Evolutionary conservation across 2,113 vertebrate genomes (phyloP).

Genomic region (Monopterus albus): DNA sequence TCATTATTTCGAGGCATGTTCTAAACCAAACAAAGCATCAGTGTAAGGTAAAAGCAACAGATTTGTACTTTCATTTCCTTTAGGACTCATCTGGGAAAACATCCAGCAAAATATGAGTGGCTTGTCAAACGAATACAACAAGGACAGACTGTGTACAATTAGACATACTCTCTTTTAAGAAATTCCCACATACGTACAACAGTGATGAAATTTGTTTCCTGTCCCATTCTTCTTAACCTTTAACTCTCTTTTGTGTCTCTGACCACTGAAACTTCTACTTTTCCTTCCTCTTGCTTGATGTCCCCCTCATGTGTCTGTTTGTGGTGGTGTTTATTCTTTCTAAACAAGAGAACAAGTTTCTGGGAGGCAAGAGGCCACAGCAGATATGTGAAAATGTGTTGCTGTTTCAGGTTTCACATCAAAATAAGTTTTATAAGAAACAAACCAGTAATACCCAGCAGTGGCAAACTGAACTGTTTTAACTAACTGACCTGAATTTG

Average conservation of each 20-base stretch:
- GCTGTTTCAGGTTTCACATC: background rate
- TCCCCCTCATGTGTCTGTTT: background rate
- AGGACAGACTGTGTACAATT: too few relatives aligned
- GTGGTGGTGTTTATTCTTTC: background rate
- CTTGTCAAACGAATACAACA: too few relatives aligned
- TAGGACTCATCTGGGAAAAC: background rate
- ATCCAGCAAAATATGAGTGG: background rate
- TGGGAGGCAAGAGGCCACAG: background rate
- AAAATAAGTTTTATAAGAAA: background rate
- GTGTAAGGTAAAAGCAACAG: background rate
- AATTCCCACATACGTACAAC: too few relatives aligned
- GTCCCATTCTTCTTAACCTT: background rate
- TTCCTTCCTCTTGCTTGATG: background rate
- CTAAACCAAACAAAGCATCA: background rate
- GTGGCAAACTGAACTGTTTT: background rate
- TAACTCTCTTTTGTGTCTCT: background rate
- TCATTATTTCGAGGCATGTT: background rate
- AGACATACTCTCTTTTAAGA: too few relatives aligned
- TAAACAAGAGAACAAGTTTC: background rate
- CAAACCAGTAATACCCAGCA: background rate
- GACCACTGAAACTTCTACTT: background rate
- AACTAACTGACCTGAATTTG: slow-evolving; percentile 13
- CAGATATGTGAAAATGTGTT: background rate
- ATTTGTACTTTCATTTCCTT: slow-evolving; percentile 3
- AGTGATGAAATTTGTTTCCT: background rate